These are phyloP conservation scores for Saturnia pavonia DNA, from an alignment of 2,888 invertebrate species.

Conservation along the genomic window DNA sequence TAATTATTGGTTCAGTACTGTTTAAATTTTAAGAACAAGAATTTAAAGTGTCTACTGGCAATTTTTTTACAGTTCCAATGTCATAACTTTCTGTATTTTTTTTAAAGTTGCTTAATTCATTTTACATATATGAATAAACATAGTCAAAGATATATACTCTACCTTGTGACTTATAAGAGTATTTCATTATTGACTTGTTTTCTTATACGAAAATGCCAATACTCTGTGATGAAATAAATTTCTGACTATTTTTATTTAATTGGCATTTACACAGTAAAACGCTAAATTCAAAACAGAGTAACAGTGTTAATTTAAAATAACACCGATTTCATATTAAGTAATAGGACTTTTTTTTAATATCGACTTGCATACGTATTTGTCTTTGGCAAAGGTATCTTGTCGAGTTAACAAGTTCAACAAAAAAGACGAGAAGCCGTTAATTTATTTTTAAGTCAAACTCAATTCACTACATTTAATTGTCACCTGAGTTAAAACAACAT, in stretches of 20 bases:
- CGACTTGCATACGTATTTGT: not conserved
- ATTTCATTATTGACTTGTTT: not conserved
- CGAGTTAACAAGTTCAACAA: no score
- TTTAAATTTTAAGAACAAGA: not conserved
- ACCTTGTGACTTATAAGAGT: slow-evolving; percentile 12
- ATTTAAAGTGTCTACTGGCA: not conserved
- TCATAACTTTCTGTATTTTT: slow-evolving; percentile 29
- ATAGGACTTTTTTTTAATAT: not conserved
- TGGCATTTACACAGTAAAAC: not conserved
- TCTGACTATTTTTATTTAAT: not conserved
- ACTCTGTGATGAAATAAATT: not conserved
- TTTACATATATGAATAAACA: slow-evolving; percentile 14
- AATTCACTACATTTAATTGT: not conserved
- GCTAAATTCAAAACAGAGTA: not conserved
- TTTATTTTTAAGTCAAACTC: not conserved
- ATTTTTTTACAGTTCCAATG: slow-evolving; percentile 6
- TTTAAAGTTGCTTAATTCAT: slow-evolving; percentile 22
- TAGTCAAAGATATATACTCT: not conserved
- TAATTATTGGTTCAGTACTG: not conserved
- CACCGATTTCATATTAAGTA: not conserved
- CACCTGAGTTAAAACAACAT: not conserved
- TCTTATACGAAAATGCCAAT: slow-evolving; percentile 6
- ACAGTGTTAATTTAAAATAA: not conserved
- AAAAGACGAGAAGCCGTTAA: no score
- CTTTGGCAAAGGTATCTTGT: not conserved